Evolutionary conservation across 2,888 invertebrate species (phyloP), one percentile per base, ranked within the genome.

Genomic region (Amblyjoppa fuscipennis): DNA sequence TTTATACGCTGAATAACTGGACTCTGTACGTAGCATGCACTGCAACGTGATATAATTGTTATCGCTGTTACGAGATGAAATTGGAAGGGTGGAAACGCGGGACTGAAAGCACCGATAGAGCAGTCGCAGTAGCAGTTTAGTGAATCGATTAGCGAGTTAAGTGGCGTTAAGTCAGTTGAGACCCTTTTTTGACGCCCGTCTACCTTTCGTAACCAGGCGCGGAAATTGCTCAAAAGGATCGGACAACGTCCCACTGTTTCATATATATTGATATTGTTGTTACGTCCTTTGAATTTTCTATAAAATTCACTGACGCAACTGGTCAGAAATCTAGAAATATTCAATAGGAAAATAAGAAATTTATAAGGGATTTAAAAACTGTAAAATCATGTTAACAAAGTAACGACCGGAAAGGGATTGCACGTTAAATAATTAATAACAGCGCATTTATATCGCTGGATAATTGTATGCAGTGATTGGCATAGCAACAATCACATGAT

Each of bases 211-310:
- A 78, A 74, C 61, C 74, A 49, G 64, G 75, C 64, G 74, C 38
- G 78, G 74, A 75, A 85, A 85, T 85, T 85, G 81, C 84, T 81
- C 53, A 81, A 81, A 56, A 77, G 74, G 53, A 81, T 85, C 53
- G 81, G 69, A 74, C 84, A 75, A 77, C 81, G 68, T 68, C 41
- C 41, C 41, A 11, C 41, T 41, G 41, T 41, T 41, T 41, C 11
- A 9, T 9, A 9, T 41, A 11, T 9, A 11, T 41, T 2, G 9
- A 41, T 11, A 34, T 34, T 34, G 34, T 20, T 20, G 20, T 20
- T 20, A 20, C 20, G 20, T 20, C 20, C 20, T 20, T 0, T 20
- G 20, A 20, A 20, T 20, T 20, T 20, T 20, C 20, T 20, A 20
- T 20, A 20, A 20, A 20, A 20, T 20, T 20, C 20, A 20, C 20